Evolutionary conservation across 2,113 vertebrate species (phyloP).

Genomic region (Illadopsis cleaveri): DNA sequence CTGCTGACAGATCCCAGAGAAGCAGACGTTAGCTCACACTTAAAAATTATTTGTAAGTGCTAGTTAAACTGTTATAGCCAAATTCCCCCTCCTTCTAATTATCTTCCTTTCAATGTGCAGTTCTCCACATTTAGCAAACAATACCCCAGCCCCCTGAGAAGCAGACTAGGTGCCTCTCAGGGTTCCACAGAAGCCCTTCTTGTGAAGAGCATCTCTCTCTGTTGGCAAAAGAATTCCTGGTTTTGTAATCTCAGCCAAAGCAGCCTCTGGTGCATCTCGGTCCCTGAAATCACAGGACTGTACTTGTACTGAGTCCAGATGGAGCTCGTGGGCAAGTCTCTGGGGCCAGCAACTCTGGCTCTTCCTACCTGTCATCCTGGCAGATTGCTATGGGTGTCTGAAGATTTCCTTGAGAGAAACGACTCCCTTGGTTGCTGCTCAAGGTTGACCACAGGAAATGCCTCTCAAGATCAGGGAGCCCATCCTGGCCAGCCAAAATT

Average conservation of each 20-base stretch:
- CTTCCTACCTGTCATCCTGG: neutral
- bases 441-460: neutral
- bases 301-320: neutral
- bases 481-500: neutral
- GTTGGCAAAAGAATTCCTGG: neutral
- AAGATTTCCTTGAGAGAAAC: neutral
- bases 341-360: accelerated
- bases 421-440: accelerated
- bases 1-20: slow-evolving; percentile 24
- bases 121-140: neutral
- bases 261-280: accelerated
- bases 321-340: accelerated
- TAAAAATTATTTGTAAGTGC: neutral
- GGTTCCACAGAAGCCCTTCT: neutral
- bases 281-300: accelerated
- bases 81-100: neutral
- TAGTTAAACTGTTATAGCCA: neutral
- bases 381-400: accelerated
- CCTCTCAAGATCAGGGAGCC: neutral
- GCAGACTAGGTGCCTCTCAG: neutral
- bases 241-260: neutral
- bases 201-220: neutral
- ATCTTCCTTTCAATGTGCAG: neutral
- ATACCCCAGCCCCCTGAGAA: neutral
- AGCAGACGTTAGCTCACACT: neutral